phyloP scores from a whole-genome alignment of 2,113 vertebrate genomes.

The Spermophilus dauricus region DNA sequence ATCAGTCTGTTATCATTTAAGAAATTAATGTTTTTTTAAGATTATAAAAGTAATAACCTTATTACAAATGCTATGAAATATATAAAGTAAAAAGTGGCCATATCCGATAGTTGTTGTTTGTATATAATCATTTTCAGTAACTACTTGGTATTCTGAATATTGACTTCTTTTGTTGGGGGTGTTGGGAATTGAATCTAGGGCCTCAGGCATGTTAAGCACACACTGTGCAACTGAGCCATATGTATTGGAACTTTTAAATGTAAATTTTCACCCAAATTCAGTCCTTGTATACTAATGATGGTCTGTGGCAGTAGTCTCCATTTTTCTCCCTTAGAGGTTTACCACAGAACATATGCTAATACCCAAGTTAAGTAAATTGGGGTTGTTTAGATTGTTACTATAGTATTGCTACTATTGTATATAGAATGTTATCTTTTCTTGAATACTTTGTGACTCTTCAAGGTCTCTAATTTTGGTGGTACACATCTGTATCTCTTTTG shows the following conservation, averaged over 20 bases:
- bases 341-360: neutral
- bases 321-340: neutral
- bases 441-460: neutral
- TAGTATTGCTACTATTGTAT: neutral
- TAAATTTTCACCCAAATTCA: neutral
- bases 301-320: neutral
- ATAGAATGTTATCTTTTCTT: neutral
- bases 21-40: neutral
- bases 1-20: neutral
- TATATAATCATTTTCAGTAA: neutral
- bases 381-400: neutral
- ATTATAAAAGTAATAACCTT: neutral
- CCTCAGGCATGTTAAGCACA: neutral
- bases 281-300: no score
- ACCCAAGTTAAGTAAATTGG: slow-evolving; percentile 1
- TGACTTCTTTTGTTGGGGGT: neutral
- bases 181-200: neutral
- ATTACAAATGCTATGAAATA: neutral
- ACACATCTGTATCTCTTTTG: neutral
- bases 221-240: neutral
- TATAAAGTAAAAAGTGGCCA: neutral
- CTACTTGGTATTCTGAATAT: neutral
- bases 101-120: neutral
- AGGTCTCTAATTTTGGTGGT: slow-evolving; percentile 3
- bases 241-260: neutral